A percentile compares a stretch with the other conserved stretches of the same genome.
These are phyloP conservation scores for Dendronephthya gigantea DNA, from an alignment of 64 coral and sea anemone species.

Conservation along the genomic window DNA sequence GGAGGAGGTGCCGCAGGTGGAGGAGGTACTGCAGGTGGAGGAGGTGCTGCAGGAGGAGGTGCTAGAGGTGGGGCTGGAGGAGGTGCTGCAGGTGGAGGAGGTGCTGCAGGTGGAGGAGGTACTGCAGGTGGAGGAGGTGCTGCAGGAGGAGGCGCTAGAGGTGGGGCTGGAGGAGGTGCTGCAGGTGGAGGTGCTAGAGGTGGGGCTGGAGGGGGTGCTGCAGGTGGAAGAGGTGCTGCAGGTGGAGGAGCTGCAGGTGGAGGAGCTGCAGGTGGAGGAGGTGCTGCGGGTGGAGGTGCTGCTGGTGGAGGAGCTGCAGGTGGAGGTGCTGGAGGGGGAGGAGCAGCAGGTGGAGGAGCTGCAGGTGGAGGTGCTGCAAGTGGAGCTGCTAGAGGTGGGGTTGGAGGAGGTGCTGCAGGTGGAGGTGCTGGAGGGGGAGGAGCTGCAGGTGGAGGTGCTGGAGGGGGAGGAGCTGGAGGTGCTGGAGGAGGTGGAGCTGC, in stretches of 20 bases:
- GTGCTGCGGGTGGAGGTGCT: constrained; percentile 27
- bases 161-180: constrained; percentile 29
- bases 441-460: neutral
- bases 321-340: constrained; percentile 14
- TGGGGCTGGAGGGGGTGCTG: neutral
- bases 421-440: neutral
- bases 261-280: constrained; percentile 37
- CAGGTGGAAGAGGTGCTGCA: constrained; percentile 26
- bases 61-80: constrained; percentile 16
- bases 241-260: constrained; percentile 23
- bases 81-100: constrained; percentile 20
- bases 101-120: constrained; percentile 29
- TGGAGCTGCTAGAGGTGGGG: neutral
- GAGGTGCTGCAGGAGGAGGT: constrained; percentile 38
- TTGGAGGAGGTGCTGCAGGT: neutral
- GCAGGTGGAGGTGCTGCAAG: neutral
- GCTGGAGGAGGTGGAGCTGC: constrained; percentile 3
- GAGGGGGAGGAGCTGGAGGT: constrained; percentile 7
- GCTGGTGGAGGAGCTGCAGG: constrained; percentile 54
- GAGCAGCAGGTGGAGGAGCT: neutral
- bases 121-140: constrained; percentile 38
- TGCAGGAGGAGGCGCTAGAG: constrained; percentile 27
- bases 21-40: neutral
- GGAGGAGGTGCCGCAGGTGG: neutral
- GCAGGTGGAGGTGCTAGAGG: neutral